Evolutionary conservation across 2,113 vertebrate species (phyloP).

Genomic region (Scopus umbretta): DNA sequence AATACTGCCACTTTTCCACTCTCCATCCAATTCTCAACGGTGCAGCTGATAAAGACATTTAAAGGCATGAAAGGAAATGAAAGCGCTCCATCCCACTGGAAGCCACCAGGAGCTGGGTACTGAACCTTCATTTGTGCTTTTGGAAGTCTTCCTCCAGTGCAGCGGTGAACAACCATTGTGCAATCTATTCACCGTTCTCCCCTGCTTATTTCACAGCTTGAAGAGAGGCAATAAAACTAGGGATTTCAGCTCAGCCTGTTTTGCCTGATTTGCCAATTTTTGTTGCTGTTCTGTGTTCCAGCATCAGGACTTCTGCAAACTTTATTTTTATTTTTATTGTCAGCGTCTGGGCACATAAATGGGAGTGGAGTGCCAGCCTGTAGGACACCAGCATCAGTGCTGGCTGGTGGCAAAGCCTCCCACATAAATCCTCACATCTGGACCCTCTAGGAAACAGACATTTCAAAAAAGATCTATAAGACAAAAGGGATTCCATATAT

Average conservation of each 20-base stretch:
- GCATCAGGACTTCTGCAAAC: neutral
- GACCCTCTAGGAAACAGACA: neutral
- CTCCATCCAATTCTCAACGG: neutral
- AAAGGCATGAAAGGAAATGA: constrained; percentile 29
- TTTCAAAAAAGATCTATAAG: neutral
- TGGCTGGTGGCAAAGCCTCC: neutral
- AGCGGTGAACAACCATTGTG: neutral
- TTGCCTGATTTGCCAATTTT: neutral
- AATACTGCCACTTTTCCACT: neutral
- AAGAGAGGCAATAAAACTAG: neutral
- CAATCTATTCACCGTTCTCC: neutral
- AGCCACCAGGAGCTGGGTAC: neutral
- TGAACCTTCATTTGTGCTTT: neutral
- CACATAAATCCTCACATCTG: neutral
- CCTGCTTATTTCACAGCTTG: neutral
- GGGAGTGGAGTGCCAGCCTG: neutral
- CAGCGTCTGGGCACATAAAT: neutral
- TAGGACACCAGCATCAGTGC: neutral
- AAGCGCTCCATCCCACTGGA: neutral
- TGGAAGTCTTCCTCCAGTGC: neutral
- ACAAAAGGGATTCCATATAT: neutral
- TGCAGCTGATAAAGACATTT: neutral
- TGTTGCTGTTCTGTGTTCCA: neutral
- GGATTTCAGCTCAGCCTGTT: neutral
- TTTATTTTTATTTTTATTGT: neutral